A percentile compares a stretch with the other conserved stretches of the same genome.
phyloP scores from a whole-genome alignment of 2,888 invertebrate genomes.

The Ichneumoninae sp. region DNA sequence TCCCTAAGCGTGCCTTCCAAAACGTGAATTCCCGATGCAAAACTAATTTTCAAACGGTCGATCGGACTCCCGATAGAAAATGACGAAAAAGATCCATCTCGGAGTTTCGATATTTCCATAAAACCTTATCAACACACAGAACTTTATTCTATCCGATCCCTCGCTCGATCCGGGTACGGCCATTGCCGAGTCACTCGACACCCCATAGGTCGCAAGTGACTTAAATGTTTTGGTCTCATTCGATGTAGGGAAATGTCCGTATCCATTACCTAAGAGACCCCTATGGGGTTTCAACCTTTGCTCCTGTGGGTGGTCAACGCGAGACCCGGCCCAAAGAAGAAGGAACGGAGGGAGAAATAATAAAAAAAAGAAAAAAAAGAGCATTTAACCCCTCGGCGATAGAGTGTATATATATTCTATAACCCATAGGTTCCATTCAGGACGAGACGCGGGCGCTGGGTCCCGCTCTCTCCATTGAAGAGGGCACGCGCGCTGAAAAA shows the following conservation, averaged over 20 bases:
- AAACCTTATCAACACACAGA: neutral
- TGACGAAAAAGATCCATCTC: neutral
- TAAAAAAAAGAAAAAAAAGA: slow-evolving; percentile 76
- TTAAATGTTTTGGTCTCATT: neutral
- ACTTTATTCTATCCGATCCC: neutral
- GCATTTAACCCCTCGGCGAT: slow-evolving; percentile 80
- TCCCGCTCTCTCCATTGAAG: slow-evolving; percentile 80
- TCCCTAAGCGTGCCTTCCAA: neutral
- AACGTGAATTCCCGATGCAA: neutral
- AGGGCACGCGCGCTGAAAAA: slow-evolving; percentile 82
- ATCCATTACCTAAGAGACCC: slow-evolving; percentile 5
- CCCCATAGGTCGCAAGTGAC: neutral
- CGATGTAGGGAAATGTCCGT: slow-evolving; percentile 8
- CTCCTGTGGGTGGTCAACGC: slow-evolving; percentile 68
- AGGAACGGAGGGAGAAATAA: slow-evolving; percentile 61
- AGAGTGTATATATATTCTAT: slow-evolving; percentile 47
- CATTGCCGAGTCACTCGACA: neutral
- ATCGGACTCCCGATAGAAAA: neutral
- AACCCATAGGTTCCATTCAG: slow-evolving; percentile 64
- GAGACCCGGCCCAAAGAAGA: slow-evolving; percentile 48
- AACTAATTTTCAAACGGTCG: neutral
- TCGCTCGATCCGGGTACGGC: neutral
- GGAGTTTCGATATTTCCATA: neutral
- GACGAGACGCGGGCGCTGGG: slow-evolving; percentile 43
- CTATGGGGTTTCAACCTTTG: slow-evolving; percentile 27